Evolutionary conservation across 2,888 invertebrate species (phyloP).

Genomic region (Eupithecia vulgata): DNA sequence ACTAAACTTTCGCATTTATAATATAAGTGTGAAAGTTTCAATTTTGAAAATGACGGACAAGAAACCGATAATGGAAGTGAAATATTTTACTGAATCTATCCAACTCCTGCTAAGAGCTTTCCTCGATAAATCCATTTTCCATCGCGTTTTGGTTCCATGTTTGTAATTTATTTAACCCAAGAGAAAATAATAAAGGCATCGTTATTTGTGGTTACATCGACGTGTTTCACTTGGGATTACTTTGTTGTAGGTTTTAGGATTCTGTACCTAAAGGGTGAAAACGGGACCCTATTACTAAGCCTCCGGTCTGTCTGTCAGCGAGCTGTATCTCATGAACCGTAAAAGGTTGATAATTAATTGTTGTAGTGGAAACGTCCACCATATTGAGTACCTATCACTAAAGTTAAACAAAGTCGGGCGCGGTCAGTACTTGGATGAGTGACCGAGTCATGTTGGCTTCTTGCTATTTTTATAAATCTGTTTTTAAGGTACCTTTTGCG

Average conservation of each 20-base stretch:
- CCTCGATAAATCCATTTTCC: slow-evolving; percentile 15
- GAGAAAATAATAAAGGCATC: slow-evolving; percentile 8
- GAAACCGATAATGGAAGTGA: neutral
- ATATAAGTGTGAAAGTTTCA: too few relatives aligned
- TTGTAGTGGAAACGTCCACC: too few relatives aligned
- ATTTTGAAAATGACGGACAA: neutral
- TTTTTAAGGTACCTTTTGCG: too few relatives aligned
- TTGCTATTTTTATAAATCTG: too few relatives aligned
- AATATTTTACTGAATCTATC: slow-evolving; percentile 14
- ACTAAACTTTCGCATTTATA: too few relatives aligned
- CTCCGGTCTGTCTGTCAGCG: too few relatives aligned
- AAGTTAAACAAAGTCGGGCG: slow-evolving; percentile 77
- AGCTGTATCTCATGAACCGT: too few relatives aligned
- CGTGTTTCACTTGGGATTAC: neutral
- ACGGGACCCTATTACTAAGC: too few relatives aligned
- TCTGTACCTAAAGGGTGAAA: too few relatives aligned
- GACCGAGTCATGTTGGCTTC: slow-evolving; percentile 53
- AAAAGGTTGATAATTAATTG: too few relatives aligned
- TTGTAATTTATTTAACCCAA: slow-evolving; percentile 9
- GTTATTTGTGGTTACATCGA: slow-evolving; percentile 8
- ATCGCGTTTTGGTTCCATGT: slow-evolving; percentile 9
- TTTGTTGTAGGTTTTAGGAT: neutral
- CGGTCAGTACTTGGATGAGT: slow-evolving; percentile 77
- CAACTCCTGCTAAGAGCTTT: slow-evolving; percentile 17
- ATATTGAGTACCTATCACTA: slow-evolving; percentile 71